Conservation (phyloP, 2,888 invertebrate genomes). For the Criorhina ranunculi region DNA sequence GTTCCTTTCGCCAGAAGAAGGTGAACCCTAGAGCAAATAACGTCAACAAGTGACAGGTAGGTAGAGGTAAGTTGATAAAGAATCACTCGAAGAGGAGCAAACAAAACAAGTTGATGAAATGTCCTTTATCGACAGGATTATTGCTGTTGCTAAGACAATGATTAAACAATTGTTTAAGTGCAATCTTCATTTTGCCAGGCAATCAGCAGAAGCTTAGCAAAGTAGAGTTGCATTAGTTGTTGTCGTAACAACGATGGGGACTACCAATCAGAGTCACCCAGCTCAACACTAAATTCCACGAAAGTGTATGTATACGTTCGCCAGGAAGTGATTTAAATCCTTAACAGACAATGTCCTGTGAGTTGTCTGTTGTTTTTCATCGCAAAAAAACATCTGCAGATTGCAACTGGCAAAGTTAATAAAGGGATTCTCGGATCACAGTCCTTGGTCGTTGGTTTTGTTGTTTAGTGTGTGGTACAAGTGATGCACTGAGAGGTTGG, state of each 20-base stretch:
- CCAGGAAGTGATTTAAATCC: slow-evolving; percentile 11
- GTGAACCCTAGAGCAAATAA: slow-evolving; percentile 36
- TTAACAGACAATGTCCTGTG: background rate
- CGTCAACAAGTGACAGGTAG: slow-evolving; percentile 62
- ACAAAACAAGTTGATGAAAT: slow-evolving; percentile 51
- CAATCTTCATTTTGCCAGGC: slow-evolving; percentile 34
- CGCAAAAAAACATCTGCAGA: slow-evolving; percentile 12
- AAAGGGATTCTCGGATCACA: slow-evolving; percentile 9
- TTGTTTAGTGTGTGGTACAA: background rate
- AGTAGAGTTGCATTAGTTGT: slow-evolving; percentile 3
- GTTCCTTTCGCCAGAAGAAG: background rate
- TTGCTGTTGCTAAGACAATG: slow-evolving; percentile 53
- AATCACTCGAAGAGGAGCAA: slow-evolving; percentile 1
- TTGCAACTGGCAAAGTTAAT: slow-evolving; percentile 35
- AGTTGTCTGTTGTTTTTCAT: slow-evolving; percentile 11
- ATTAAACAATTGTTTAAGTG: slow-evolving; percentile 36
- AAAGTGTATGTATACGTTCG: background rate
- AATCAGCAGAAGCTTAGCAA: background rate
- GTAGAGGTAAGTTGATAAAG: slow-evolving; percentile 12
- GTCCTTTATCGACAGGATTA: slow-evolving; percentile 50
- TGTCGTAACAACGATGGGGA: background rate
- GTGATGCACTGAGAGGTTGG: background rate
- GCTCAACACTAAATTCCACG: background rate
- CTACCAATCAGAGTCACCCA: background rate
- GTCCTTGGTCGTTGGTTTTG: background rate